Percentiles rank a stretch among this genome's conserved stretches.
Conservation (phyloP, 2,113 vertebrate genomes). For the Sapajus apella region DNA sequence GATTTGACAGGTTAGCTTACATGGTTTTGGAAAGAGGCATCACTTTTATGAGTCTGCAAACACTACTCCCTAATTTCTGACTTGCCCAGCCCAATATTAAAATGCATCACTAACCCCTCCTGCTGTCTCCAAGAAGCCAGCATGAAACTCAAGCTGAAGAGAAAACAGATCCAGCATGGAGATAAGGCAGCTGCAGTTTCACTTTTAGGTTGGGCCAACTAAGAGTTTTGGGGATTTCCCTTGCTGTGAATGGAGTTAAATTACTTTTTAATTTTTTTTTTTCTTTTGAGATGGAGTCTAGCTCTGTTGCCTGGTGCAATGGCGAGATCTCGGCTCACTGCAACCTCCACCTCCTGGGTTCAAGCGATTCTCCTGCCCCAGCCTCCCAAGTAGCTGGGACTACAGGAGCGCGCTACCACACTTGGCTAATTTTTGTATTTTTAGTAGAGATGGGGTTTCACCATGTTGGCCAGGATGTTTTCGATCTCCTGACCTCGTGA, state of each 20-base stretch:
- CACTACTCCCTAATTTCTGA: neutral
- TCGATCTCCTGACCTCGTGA: no score
- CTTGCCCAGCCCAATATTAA: neutral
- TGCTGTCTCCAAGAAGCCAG: neutral
- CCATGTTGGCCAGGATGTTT: no score
- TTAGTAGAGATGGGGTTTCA: no score
- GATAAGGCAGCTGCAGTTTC: conserved; percentile 59
- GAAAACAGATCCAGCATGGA: conserved; percentile 33
- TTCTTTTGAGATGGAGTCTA: no score
- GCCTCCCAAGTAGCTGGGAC: no score
- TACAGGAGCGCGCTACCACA: no score
- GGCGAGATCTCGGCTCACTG: no score
- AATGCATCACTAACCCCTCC: neutral
- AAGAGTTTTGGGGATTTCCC: conserved; percentile 62
- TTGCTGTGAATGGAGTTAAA: neutral
- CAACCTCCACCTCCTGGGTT: no score
- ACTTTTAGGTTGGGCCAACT: neutral
- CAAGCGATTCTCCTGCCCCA: no score
- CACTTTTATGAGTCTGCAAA: neutral
- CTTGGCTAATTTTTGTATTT: no score
- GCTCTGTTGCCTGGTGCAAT: no score
- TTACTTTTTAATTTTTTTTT: neutral
- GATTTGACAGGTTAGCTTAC: neutral
- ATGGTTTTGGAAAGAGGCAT: neutral
- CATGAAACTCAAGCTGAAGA: neutral